Evolutionary conservation across 2,113 vertebrate species (phyloP).

Genomic region (Tiliqua scincoides): DNA sequence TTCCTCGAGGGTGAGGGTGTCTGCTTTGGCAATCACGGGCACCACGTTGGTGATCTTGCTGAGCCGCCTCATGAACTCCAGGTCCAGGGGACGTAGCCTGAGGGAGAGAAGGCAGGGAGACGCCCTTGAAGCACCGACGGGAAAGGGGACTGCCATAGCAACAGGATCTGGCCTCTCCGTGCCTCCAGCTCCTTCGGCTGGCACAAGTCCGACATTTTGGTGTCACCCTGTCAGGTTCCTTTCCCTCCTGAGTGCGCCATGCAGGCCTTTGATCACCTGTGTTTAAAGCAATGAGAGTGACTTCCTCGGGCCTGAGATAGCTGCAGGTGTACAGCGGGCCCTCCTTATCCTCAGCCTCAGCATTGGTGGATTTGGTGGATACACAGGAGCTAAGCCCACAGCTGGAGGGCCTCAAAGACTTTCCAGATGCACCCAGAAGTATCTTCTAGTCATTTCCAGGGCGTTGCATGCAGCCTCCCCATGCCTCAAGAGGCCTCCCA

Average conservation of each 20-base stretch:
- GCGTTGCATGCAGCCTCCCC: too few species aligned
- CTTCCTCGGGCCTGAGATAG: too few species aligned
- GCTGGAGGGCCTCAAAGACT: too few species aligned
- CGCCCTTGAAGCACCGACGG: too few species aligned
- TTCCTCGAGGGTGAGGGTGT: constrained; percentile 89
- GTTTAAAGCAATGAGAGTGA: neutral
- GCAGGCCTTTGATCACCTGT: neutral
- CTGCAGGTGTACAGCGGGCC: too few species aligned
- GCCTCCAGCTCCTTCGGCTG: neutral
- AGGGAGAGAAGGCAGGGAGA: neutral
- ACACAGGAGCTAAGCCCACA: too few species aligned
- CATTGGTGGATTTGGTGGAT: too few species aligned
- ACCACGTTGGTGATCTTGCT: constrained; percentile 89
- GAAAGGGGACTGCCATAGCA: too few species aligned
- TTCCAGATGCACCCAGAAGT: too few species aligned
- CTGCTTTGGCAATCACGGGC: constrained; percentile 88
- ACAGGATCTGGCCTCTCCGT: neutral
- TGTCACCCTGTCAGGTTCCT: neutral
- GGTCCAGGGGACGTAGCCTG: constrained; percentile 88
- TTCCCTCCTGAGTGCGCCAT: neutral
- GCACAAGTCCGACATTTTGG: neutral
- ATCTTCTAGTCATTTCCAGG: too few species aligned
- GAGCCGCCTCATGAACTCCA: constrained; percentile 89
- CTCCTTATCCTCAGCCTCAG: too few species aligned
- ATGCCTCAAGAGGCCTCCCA: too few species aligned